A percentile compares a stretch with the other conserved stretches of the same genome.
These are phyloP conservation scores for Scaptodrosophila latifasciaeformis DNA, from an alignment of 2,888 invertebrate genomes.

Conservation along the genomic window DNA sequence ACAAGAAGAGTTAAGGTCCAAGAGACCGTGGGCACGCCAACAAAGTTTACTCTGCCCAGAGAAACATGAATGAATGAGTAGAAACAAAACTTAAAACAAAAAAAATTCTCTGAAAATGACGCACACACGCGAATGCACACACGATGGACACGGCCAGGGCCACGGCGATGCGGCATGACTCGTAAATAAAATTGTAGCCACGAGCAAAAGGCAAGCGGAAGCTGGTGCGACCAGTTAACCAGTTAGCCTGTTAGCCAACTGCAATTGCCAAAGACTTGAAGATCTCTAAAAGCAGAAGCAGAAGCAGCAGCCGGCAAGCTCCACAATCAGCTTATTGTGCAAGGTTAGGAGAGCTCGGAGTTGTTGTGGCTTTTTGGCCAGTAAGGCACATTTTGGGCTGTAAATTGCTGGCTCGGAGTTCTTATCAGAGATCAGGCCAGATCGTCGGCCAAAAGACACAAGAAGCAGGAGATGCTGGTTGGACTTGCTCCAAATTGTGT, in stretches of 20 bases:
- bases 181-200: constrained; percentile 70
- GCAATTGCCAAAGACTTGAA: constrained; percentile 35
- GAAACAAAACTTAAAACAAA: neutral
- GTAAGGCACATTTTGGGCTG: constrained; percentile 29
- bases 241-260: constrained; percentile 1
- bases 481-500: constrained; percentile 8
- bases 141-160: constrained; percentile 18
- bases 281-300: constrained; percentile 48
- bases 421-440: constrained; percentile 56
- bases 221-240: constrained; percentile 50
- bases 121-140: constrained; percentile 32
- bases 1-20: too few species aligned
- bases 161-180: constrained; percentile 54
- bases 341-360: constrained; percentile 60
- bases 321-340: constrained; percentile 36
- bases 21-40: constrained; percentile 32
- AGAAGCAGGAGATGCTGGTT: neutral
- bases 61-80: constrained; percentile 51
- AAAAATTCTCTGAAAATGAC: constrained; percentile 10
- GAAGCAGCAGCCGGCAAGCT: constrained; percentile 14
- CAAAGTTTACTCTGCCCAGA: neutral
- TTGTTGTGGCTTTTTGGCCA: constrained; percentile 27
- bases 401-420: constrained; percentile 28
- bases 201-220: constrained; percentile 50
- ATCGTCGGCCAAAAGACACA: constrained; percentile 23